Base-by-base conservation (phyloP, 1,140 invertebrate genomes). In the Homarus americanus region DNA sequence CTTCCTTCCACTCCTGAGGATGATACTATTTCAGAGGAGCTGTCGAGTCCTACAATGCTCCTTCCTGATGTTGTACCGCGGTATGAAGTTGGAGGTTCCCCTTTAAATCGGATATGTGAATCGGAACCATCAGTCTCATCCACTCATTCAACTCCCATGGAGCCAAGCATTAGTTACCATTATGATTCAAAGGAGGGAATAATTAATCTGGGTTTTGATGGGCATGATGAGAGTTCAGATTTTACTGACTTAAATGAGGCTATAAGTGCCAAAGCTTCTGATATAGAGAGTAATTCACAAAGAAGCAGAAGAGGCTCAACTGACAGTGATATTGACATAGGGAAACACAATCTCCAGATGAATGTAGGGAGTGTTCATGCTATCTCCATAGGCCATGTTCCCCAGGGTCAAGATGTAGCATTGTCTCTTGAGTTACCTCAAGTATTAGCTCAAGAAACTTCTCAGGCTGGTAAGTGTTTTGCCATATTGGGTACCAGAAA, bases 171-270 rank as follows among this genome's bases (percentile, higher is more conserved):
- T 15, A 76, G n/a, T 15, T 90, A 78, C 72, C 34, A 83, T 72
- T 90, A 66, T 72, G 78, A 80, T 38, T 9, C 41, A 17, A 82
- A 89, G 63, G 90, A 91, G 24, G 92, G 92, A 49, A 66, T 92
- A 40, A 41, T 92, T 44, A 92, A 92, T 53, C 73, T 92, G 17
- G 92, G 92, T 10, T 92, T 92, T 75, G 92, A 92, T 89, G 92
- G 92, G 17, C 88, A 88, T 32, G 83, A 89, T n/a, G 92, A 92
- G 73, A 92, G 92, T 36, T 91, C 92, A 41, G 92, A 92, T 73
- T 91, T 88, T 41, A 40, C 49, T 36, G 84, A 89, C 28, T 44
- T 90, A 36, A 82, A 83, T 63, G 76, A 92, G 38, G 7, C n/a
- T 32, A 20, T 38, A 12, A n/a, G 40, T 76, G 34, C 73, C n/a